Evolutionary conservation across 2,113 vertebrate species (phyloP).

Genomic region (Nerophis ophidion): DNA sequence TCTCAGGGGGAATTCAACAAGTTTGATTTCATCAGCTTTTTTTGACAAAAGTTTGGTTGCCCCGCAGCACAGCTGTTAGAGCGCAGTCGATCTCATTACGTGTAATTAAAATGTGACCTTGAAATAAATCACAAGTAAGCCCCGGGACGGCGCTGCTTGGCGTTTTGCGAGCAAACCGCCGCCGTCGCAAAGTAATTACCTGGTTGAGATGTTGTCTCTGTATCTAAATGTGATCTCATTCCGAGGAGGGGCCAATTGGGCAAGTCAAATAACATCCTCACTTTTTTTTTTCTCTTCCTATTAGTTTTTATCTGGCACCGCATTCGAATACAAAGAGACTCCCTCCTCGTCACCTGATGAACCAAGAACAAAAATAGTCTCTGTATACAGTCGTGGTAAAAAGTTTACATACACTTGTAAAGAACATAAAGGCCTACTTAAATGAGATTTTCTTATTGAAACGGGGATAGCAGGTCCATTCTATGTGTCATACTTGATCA

Average conservation of each 20-base stretch:
- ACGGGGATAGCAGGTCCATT: too few species aligned
- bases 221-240: conserved; percentile 47
- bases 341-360: neutral
- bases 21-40: conserved; percentile 27
- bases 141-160: conserved; percentile 3
- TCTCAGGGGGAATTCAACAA: conserved; percentile 8
- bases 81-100: conserved; percentile 30
- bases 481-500: too few species aligned
- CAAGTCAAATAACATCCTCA: conserved; percentile 16
- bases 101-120: conserved; percentile 54
- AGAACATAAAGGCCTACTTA: too few species aligned
- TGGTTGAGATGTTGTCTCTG: conserved; percentile 24
- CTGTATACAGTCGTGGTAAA: too few species aligned
- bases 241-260: conserved; percentile 11
- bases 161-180: conserved; percentile 18
- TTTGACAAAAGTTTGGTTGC: conserved; percentile 20
- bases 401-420: too few species aligned
- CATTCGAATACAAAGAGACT: conserved; percentile 3
- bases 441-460: too few species aligned
- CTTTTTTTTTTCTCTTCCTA: neutral
- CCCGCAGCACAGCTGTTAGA: conserved; percentile 1
- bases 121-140: conserved; percentile 24
- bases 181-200: conserved; percentile 47
- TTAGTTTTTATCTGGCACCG: conserved; percentile 8
- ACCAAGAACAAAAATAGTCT: neutral